Base-by-base conservation (phyloP, 2,888 invertebrate species). In the Machimus rusticus region DNA sequence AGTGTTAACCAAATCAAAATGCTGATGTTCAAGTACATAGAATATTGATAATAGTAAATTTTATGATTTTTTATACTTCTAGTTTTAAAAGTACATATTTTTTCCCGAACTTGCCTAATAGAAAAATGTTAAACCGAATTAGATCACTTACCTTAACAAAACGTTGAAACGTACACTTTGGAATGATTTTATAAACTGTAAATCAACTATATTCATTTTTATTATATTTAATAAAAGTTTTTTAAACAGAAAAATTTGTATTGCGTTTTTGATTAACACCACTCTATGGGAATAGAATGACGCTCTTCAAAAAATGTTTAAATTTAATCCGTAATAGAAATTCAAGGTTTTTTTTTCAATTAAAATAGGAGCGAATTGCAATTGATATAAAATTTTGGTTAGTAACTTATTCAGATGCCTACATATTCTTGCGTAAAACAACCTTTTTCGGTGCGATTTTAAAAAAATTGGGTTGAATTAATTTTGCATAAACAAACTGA, bases 111-210 rank as follows among this genome's bases (percentile, higher is more conserved):
- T 55, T 79, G 79, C 79, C 51, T 79, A 79, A 46, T 76, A 79
- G 66, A 28, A 66, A 66, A 66, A 66, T 66, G 23, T 66, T 66
- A 79, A 79, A 46, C n/a, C 51, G 31, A 46, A 31, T 51, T 79
- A 46, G 79, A 28, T 28, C 46, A 46, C 16, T 51, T 79, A 79
- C 14, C 31, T 79, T 79, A 46, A 79, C 79, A 79, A 78, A 78
- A 28, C 51, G 28, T 51, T 79, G 79, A 79, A 46, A 79, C 23
- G 37, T 79, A 79, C 28, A 51, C 51, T 78, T 79, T 51, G 51
- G 79, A 79, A 79, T 79, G 51, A 46, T 79, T 79, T 79, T 79
- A 79, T 79, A 79, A 79, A 79, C 79, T 79, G 79, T 79, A 46
- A 81, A 81, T 81, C 81, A 66, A 84, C 39, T 37, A 66, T 66